phyloP scores from a whole-genome alignment of 1,140 invertebrate genomes.

The Eueides isabella region DNA sequence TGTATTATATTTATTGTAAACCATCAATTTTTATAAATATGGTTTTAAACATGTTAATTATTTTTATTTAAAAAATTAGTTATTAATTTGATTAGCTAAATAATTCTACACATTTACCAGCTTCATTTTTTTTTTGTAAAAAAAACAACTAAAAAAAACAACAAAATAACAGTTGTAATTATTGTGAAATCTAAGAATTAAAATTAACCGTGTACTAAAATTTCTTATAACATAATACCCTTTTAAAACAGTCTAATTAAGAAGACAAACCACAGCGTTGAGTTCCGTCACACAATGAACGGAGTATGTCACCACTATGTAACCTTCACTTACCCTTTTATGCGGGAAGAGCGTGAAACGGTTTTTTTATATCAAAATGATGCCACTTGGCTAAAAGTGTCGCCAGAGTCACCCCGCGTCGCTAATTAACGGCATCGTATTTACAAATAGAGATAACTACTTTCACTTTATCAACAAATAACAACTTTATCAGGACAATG shows the following conservation, averaged over 20 bases:
- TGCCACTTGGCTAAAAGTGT: constrained; percentile 45
- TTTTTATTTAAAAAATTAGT: background rate
- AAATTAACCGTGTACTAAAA: too few relatives aligned
- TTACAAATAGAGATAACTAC: constrained; percentile 64
- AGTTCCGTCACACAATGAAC: too few relatives aligned
- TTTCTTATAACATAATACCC: too few relatives aligned
- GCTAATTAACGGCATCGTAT: constrained; percentile 54
- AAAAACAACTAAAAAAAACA: background rate
- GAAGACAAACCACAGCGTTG: too few relatives aligned
- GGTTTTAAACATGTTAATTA: too few relatives aligned
- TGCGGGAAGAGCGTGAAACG: background rate
- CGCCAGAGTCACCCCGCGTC: constrained; percentile 40
- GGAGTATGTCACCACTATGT: too few relatives aligned
- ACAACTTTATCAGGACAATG: constrained; percentile 70
- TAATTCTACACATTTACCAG: background rate
- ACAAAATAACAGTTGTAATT: too few relatives aligned
- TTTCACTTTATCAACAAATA: constrained; percentile 64
- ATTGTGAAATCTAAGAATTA: too few relatives aligned
- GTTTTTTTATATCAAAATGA: constrained; percentile 29
- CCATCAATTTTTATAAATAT: too few relatives aligned
- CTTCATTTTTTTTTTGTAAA: background rate
- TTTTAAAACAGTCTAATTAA: too few relatives aligned
- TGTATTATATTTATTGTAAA: too few relatives aligned
- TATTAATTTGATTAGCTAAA: background rate
- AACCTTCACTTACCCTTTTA: background rate